phyloP scores from a whole-genome alignment of 2,113 vertebrate species.

The Brienomyrus brachyistius region DNA sequence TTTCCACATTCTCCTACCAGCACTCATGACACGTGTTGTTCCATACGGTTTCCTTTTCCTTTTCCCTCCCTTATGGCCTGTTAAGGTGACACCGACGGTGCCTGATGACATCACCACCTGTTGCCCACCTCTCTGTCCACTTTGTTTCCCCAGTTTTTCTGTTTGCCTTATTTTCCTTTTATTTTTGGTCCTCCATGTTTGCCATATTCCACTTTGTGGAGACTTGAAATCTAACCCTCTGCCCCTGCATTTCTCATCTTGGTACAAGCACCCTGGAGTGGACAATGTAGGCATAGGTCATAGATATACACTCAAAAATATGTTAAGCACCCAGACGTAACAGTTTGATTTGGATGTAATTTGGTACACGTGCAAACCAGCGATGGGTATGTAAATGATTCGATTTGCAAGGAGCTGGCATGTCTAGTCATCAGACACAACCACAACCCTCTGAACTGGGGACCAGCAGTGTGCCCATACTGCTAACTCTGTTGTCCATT shows the following conservation, averaged over 20 bases:
- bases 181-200: not conserved
- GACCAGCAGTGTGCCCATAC: no score
- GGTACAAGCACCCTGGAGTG: not conserved
- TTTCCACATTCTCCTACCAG: not conserved
- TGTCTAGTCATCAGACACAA: no score
- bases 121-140: not conserved
- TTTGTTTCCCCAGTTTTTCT: not conserved
- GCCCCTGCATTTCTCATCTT: not conserved
- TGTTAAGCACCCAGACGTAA: no score
- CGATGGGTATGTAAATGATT: no score
- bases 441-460: no score
- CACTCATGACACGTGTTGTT: not conserved
- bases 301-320: no score
- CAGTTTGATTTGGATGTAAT: no score
- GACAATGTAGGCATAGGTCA: no score
- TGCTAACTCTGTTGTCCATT: no score
- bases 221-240: not conserved
- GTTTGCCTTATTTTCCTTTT: not conserved
- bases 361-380: no score
- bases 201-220: not conserved
- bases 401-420: no score
- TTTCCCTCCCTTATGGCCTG: not conserved
- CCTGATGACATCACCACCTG: not conserved
- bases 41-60: not conserved
- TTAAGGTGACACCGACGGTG: not conserved